A percentile compares a stretch with the other conserved stretches of the same genome.
Evolutionary conservation across 2,888 invertebrate genomes (phyloP).

Genomic region (Cataglyphis albicans): DNA sequence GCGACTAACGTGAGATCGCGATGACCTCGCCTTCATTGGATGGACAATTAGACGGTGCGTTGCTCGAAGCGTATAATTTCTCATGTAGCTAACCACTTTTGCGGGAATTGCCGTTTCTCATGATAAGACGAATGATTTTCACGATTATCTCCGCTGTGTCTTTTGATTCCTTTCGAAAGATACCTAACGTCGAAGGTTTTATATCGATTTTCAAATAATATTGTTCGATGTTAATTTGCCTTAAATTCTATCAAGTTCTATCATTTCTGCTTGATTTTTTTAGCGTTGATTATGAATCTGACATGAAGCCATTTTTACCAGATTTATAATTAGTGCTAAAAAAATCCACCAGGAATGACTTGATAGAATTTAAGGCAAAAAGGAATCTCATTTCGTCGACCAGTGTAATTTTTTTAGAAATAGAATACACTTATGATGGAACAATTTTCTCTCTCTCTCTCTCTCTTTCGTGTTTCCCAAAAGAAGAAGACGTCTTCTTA

Average conservation of each 20-base stretch:
- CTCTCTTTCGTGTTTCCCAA: neutral
- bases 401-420: neutral
- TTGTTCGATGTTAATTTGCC: no score
- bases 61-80: slow-evolving; percentile 62
- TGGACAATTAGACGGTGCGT: slow-evolving; percentile 65
- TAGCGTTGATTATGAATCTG: no score
- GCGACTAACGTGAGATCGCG: slow-evolving; percentile 67
- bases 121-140: neutral
- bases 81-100: slow-evolving; percentile 20
- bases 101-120: slow-evolving; percentile 6
- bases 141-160: neutral
- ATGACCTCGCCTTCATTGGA: slow-evolving; percentile 63
- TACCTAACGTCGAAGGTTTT: neutral
- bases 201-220: neutral
- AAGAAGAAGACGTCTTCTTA: neutral
- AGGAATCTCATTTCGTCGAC: no score
- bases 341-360: no score
- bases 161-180: neutral
- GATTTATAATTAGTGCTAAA: no score
- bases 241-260: no score
- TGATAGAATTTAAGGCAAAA: no score
- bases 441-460: neutral
- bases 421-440: no score
- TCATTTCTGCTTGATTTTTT: no score
- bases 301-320: no score